phyloP scores from a whole-genome alignment of 2,797 vertebrate species.

The Alosa sapidissima region DNA sequence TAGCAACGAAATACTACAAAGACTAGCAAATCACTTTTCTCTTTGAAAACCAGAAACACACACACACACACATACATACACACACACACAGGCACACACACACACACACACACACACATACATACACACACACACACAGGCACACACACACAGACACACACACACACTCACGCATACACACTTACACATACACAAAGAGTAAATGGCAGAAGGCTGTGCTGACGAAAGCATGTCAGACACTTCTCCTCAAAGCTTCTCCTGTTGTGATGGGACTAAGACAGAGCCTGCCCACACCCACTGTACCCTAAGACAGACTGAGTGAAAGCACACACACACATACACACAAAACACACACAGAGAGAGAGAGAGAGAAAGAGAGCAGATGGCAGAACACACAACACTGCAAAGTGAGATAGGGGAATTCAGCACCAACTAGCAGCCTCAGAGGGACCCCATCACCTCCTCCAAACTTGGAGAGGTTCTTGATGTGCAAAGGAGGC shows the following conservation, averaged over 20 bases:
- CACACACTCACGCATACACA: neutral
- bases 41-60: slow-evolving; percentile 31
- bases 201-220: slow-evolving; percentile 14
- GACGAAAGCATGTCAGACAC: neutral
- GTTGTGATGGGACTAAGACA: neutral
- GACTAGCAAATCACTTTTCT: slow-evolving; percentile 23
- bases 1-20: slow-evolving; percentile 52
- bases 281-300: neutral
- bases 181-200: neutral
- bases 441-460: slow-evolving; percentile 23
- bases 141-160: neutral
- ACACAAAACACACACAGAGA: neutral
- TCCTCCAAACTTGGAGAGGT: slow-evolving; percentile 46
- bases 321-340: neutral
- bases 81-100: neutral
- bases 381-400: neutral
- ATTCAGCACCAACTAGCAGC: neutral
- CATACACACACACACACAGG: neutral
- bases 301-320: neutral
- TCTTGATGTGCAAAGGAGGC: slow-evolving; percentile 59
- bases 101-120: neutral
- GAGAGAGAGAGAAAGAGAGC: neutral
- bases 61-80: neutral
- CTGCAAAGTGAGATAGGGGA: neutral
- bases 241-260: neutral